Conservation (phyloP, 1,140 invertebrate genomes). For the Lepidurus packardi region DNA sequence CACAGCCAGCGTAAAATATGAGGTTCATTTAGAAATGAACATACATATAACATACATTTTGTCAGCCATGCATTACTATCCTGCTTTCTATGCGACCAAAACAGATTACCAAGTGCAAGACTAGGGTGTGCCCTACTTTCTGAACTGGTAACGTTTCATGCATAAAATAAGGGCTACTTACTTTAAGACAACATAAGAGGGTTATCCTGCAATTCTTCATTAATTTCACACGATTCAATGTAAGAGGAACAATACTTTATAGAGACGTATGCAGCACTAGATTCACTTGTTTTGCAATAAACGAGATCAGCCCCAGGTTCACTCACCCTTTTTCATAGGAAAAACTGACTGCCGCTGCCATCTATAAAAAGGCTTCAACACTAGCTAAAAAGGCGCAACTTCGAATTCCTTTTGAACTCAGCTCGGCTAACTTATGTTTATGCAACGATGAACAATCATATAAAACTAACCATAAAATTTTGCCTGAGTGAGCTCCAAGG, state of each 20-base stretch:
- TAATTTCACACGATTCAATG: neutral
- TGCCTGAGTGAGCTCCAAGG: neutral
- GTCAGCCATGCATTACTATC: neutral
- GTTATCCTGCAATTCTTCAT: neutral
- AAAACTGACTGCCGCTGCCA: neutral
- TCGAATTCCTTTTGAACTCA: no score
- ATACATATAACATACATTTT: neutral
- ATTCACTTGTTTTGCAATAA: conserved; percentile 12
- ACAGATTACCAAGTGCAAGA: neutral
- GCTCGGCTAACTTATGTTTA: no score
- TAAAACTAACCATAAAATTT: neutral
- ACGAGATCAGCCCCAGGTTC: conserved; percentile 8
- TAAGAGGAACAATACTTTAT: neutral
- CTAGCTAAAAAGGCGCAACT: neutral
- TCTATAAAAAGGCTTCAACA: neutral
- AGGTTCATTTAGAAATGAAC: neutral
- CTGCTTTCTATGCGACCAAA: neutral
- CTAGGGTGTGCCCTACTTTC: conserved; percentile 11
- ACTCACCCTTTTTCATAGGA: conserved; percentile 2
- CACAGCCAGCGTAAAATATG: no score
- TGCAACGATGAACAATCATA: neutral
- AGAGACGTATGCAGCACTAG: conserved; percentile 8
- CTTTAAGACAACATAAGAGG: neutral
- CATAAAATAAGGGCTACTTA: neutral
- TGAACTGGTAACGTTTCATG: neutral